A percentile compares a stretch with the other conserved stretches of the same genome.
Conservation (phyloP, 2,888 invertebrate species). For the Rhabditoides inermis region DNA sequence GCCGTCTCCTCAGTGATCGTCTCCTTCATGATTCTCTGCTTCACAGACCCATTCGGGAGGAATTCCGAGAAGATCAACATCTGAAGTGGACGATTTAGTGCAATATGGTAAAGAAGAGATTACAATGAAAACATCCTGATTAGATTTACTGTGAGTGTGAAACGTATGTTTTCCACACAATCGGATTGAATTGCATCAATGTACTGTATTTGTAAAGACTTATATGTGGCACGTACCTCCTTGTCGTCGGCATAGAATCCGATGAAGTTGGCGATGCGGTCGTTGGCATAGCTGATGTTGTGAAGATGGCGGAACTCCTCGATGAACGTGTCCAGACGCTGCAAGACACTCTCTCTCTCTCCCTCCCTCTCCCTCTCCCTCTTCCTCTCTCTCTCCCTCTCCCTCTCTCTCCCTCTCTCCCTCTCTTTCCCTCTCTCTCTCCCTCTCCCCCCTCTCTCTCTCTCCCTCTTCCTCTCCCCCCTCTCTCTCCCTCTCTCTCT, state of each 20-base stretch:
- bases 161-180: too few species aligned
- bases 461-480: not conserved
- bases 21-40: constrained; percentile 21
- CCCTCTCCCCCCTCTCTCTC: not conserved
- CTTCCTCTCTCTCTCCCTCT: not conserved
- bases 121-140: too few species aligned
- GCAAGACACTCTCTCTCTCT: constrained; percentile 1
- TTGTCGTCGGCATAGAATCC: constrained; percentile 27
- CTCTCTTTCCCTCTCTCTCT: not conserved
- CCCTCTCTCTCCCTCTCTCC: not conserved
- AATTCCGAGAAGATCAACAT: constrained; percentile 30
- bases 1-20: constrained; percentile 23
- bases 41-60: constrained; percentile 25
- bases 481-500: not conserved
- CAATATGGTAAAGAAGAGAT: too few species aligned
- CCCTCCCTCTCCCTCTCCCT: not conserved
- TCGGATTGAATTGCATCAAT: too few species aligned
- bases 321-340: constrained; percentile 25
- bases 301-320: constrained; percentile 27
- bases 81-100: too few species aligned
- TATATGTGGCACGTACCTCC: too few species aligned
- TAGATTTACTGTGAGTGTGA: too few species aligned
- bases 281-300: constrained; percentile 19
- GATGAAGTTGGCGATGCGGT: constrained; percentile 27
- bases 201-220: too few species aligned